These are phyloP conservation scores for Bucorvus abyssinicus DNA, from an alignment of 2,797 vertebrate genomes.

Conservation along the genomic window DNA sequence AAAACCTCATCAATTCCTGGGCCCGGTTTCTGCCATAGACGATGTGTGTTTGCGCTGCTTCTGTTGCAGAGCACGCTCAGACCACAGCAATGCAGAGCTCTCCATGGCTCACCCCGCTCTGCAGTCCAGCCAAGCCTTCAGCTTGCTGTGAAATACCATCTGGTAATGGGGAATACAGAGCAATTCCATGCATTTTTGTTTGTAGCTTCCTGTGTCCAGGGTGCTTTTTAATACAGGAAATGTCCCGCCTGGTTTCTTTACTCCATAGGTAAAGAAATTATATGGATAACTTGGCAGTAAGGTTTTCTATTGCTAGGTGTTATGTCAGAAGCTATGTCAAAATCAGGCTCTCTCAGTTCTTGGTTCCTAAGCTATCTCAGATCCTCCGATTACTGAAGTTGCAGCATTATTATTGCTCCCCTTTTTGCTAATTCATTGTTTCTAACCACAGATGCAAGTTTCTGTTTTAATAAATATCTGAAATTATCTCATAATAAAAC, in stretches of 20 bases:
- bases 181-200: background rate
- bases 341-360: background rate
- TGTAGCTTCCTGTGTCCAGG: background rate
- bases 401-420: background rate
- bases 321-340: background rate
- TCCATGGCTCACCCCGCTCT: fast-evolving
- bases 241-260: background rate
- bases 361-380: background rate
- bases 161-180: background rate
- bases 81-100: background rate
- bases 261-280: background rate
- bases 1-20: background rate
- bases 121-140: background rate
- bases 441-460: background rate
- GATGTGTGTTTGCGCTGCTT: background rate
- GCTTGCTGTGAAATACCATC: background rate
- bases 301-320: background rate
- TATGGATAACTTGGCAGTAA: background rate
- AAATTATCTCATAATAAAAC: background rate
- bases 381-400: background rate
- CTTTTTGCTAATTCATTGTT: background rate
- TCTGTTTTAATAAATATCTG: background rate
- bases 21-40: background rate
- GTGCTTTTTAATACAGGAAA: background rate
- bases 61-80: background rate